Base-by-base conservation (phyloP, 2,797 vertebrate species). In the Buphagus erythrorhynchus region DNA sequence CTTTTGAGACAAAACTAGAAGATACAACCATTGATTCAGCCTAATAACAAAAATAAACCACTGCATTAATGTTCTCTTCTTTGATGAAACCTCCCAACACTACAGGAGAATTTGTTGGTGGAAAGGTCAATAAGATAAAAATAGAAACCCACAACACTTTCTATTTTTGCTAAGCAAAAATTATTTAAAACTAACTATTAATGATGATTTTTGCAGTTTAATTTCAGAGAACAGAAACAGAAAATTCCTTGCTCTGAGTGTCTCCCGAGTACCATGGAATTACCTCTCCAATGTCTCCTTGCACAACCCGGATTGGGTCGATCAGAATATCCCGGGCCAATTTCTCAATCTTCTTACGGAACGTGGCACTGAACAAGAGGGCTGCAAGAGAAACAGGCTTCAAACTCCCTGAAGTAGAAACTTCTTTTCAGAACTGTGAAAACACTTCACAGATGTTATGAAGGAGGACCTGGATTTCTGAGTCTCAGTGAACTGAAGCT, bases 241-340 rank as follows among this genome's bases (percentile, higher is more conserved):
- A 26, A 43, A 35, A 10, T 16, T 43, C 18, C 3, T 45, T 76
- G 46, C 33, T 71, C 26, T 20, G 29, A 16, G 1, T 59, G 48
- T 13, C 38, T 52, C 62, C 17, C 15, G 48, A 52, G 19, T 6
- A 3, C 8, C 0, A 12, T 9, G n/a, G 38, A 43, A 59, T 88
- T 97, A 99, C 99, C 99, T 99, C 99, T 97, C 99, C 99, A 26
- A 99, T 99, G 97, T 99, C 99, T 94, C 99, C 99, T 90, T 99
- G 99, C 80, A 99, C 99, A 55, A 99, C 99, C 52, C 99, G 99
- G 80, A 99, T 99, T 4, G 99, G 99, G 96, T 99, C 99, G 2
- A 99, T 98, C 93, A 99, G 96, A 96, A 99, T 99, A 94, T 99
- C 99, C 96, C 99, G 98, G 40, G 99, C 99, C 94, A 99, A 93